A percentile compares a stretch with the other conserved stretches of the same genome.
Conservation (phyloP, 1,140 invertebrate genomes). For the Caenorhabditis latens region DNA sequence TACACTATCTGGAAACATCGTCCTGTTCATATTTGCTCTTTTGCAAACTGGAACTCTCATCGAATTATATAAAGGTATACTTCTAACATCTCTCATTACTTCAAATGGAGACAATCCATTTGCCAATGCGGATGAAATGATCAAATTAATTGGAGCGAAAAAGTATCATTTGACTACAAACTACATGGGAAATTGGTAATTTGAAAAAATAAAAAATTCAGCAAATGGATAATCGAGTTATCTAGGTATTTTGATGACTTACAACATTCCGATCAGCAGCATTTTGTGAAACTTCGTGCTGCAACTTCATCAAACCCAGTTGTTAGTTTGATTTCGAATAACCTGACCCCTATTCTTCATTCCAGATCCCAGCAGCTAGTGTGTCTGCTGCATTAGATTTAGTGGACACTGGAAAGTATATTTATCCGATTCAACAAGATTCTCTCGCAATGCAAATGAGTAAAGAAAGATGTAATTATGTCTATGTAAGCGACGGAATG, state of each 20-base stretch:
- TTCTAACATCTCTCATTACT: conserved; percentile 15
- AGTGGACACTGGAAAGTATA: conserved; percentile 56
- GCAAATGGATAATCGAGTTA: not conserved
- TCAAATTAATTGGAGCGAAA: conserved; percentile 48
- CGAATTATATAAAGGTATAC: conserved; percentile 54
- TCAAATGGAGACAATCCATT: conserved; percentile 53
- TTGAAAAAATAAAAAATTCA: not conserved
- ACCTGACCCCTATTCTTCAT: not conserved
- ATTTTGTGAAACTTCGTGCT: conserved; percentile 46
- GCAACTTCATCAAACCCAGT: conserved; percentile 57
- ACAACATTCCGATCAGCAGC: conserved; percentile 12
- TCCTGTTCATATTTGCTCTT: conserved; percentile 56
- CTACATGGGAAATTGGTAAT: conserved; percentile 61
- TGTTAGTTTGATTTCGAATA: not conserved
- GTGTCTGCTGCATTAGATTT: conserved; percentile 50
- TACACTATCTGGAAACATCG: conserved; percentile 40
- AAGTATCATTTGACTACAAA: conserved; percentile 62
- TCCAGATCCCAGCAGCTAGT: conserved; percentile 13
- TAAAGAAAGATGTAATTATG: conserved; percentile 51
- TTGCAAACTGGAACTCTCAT: conserved; percentile 55
- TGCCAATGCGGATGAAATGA: conserved; percentile 54
- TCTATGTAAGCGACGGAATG: conserved; percentile 58
- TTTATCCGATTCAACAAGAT: conserved; percentile 63
- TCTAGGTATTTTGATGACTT: conserved; percentile 58
- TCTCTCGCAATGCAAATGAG: conserved; percentile 59